Conservation (phyloP, 2,888 invertebrate genomes). For the Calameuta pallipes region DNA sequence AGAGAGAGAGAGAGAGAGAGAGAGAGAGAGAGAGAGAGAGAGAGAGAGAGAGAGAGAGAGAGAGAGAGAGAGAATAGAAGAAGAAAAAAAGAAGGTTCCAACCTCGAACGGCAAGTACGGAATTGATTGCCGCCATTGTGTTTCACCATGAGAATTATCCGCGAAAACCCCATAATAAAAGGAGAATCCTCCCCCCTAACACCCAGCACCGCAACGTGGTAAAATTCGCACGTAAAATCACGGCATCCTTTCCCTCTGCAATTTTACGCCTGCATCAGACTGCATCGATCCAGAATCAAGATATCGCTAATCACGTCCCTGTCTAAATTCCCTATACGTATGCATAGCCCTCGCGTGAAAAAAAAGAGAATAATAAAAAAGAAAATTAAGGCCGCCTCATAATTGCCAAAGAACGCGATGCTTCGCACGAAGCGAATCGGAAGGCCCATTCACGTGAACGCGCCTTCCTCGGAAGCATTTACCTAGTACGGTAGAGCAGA, state of each 20-base stretch:
- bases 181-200: not conserved
- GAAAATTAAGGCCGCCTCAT: no score
- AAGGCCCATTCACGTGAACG: no score
- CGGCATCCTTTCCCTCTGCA: not conserved
- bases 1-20: no score
- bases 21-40: slow-evolving; percentile 24
- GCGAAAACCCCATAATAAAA: slow-evolving; percentile 2
- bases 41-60: slow-evolving; percentile 57
- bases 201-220: not conserved
- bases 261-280: not conserved
- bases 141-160: slow-evolving; percentile 22
- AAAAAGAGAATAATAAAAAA: no score
- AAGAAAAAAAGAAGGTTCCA: slow-evolving; percentile 15
- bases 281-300: not conserved
- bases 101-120: slow-evolving; percentile 18
- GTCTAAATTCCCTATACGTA: not conserved
- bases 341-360: not conserved
- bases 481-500: no score
- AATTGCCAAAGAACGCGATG: no score
- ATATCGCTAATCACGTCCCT: not conserved
- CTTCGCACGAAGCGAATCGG: no score
- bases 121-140: slow-evolving; percentile 38
- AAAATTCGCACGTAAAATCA: not conserved
- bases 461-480: no score
- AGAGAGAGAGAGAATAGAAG: not conserved